Conservation (phyloP, 2,113 vertebrate genomes). For the Xiphophorus maculatus region DNA sequence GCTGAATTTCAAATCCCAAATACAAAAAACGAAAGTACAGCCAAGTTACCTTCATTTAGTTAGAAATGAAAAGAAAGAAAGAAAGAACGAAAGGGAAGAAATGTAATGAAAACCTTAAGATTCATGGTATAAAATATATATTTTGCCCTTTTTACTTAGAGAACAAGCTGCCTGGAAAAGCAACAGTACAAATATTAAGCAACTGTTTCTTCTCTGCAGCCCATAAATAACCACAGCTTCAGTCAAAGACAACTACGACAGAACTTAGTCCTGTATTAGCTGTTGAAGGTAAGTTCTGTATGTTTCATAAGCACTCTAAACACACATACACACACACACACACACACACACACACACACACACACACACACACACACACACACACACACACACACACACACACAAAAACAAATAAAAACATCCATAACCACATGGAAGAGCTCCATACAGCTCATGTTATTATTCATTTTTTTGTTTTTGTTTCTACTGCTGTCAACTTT, state of each 20-base stretch:
- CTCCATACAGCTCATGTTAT: background rate
- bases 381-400: background rate
- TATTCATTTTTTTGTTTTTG: background rate
- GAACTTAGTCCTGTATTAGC: background rate
- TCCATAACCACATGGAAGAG: background rate
- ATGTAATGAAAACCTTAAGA: background rate
- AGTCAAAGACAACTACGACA: background rate
- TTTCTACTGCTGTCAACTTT: slow-evolving; percentile 79
- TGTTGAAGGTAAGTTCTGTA: background rate
- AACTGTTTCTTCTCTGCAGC: background rate
- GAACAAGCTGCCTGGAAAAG: background rate
- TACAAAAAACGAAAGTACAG: background rate
- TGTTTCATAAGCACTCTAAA: background rate
- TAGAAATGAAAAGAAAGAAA: background rate
- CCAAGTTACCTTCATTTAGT: background rate
- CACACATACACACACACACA: background rate
- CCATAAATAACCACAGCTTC: background rate
- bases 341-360: too few relatives aligned
- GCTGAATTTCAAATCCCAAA: background rate
- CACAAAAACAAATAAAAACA: background rate
- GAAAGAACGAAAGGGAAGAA: background rate
- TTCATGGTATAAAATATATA: background rate
- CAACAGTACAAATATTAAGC: background rate
- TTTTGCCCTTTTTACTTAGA: background rate
- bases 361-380: background rate